Conservation (phyloP, 2,888 invertebrate genomes). For the Lasius platythorax region DNA sequence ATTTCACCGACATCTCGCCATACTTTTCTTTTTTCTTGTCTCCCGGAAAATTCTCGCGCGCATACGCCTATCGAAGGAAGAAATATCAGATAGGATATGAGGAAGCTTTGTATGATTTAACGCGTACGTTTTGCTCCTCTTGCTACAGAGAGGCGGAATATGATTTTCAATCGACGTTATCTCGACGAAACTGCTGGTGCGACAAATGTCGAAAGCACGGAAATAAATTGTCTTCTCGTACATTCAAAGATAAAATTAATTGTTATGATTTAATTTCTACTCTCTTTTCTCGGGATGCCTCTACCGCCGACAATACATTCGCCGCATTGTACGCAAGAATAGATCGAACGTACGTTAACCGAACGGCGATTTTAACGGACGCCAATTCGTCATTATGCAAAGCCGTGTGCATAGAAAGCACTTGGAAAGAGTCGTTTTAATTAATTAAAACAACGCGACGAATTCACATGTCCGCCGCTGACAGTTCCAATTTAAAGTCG, state of each 20-base stretch:
- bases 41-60: slow-evolving; percentile 10
- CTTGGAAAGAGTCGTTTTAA: slow-evolving; percentile 53
- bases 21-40: slow-evolving; percentile 11
- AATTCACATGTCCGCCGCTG: slow-evolving; percentile 49
- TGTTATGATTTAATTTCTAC: slow-evolving; percentile 48
- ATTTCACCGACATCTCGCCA: slow-evolving; percentile 16
- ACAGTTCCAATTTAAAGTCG: slow-evolving; percentile 55
- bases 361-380: slow-evolving; percentile 47
- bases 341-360: slow-evolving; percentile 48
- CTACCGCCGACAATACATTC: slow-evolving; percentile 27
- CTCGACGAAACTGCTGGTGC: slow-evolving; percentile 9
- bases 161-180: slow-evolving; percentile 46
- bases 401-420: slow-evolving; percentile 41
- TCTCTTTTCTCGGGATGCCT: neutral
- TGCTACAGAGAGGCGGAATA: neutral
- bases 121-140: slow-evolving; percentile 44
- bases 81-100: slow-evolving; percentile 43
- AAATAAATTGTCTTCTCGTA: slow-evolving; percentile 38
- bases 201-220: slow-evolving; percentile 12
- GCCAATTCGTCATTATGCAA: slow-evolving; percentile 56
- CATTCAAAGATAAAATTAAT: slow-evolving; percentile 42
- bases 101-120: slow-evolving; percentile 51
- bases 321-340: neutral
- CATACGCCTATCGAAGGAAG: slow-evolving; percentile 8
- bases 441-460: slow-evolving; percentile 56